These are phyloP conservation scores for Sebastes matsubarae DNA, from an alignment of 2,797 vertebrate genomes.

Conservation along the genomic window DNA sequence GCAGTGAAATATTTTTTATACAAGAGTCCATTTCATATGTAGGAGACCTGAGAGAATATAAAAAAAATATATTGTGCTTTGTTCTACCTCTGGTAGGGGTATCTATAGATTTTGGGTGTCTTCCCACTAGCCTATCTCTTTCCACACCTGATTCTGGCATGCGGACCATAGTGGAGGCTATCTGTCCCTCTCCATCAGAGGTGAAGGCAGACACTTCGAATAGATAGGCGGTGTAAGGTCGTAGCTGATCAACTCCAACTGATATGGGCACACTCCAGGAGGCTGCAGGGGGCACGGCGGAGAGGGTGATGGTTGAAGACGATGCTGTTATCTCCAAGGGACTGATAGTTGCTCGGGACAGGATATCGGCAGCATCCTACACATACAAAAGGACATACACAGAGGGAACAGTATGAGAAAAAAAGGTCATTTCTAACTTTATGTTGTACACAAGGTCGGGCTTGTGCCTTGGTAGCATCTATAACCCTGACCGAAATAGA, in stretches of 20 bases:
- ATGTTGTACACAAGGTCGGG: background rate
- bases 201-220: constrained; percentile 98
- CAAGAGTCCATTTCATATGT: too few relatives aligned
- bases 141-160: constrained; percentile 93
- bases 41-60: too few relatives aligned
- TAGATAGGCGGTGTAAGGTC: constrained; percentile 92
- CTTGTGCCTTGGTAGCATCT: background rate
- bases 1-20: too few relatives aligned
- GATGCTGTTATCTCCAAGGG: constrained; percentile 85
- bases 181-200: constrained; percentile 92
- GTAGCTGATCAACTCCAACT: constrained; percentile 88
- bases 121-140: background rate
- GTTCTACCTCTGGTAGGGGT: too few relatives aligned
- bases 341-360: constrained; percentile 91
- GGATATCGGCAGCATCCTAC: constrained; percentile 93
- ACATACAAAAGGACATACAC: constrained; percentile 8
- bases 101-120: too few relatives aligned
- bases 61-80: too few relatives aligned
- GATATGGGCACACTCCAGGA: constrained; percentile 93
- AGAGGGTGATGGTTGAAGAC: constrained; percentile 73
- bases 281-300: constrained; percentile 82
- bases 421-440: background rate
- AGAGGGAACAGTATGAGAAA: background rate
- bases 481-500: background rate
- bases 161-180: constrained; percentile 93